These are phyloP conservation scores for Mohoua ochrocephala DNA, from an alignment of 2,113 vertebrate species.

Conservation along the genomic window DNA sequence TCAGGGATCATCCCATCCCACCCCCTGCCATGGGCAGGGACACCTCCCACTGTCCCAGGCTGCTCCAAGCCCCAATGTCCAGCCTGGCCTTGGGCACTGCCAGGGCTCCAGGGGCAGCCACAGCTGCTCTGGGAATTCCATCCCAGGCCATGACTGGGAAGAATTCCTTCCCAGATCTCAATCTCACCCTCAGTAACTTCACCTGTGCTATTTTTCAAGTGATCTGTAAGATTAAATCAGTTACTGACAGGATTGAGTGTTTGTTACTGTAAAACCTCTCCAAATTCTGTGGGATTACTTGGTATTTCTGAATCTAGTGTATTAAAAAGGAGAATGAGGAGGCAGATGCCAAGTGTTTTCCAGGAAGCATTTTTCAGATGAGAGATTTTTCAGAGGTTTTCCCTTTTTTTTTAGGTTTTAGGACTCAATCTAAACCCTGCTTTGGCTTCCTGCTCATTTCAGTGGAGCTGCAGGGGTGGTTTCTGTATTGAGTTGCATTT, in stretches of 20 bases:
- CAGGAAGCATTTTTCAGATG: not conserved
- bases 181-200: not conserved
- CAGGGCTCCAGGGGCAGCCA: not conserved
- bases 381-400: not conserved
- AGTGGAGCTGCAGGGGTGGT: not conserved
- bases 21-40: not conserved
- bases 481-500: not conserved
- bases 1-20: fast-evolving
- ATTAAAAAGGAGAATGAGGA: not conserved
- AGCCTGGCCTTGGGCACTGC: fast-evolving
- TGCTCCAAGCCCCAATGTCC: not conserved
- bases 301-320: not conserved
- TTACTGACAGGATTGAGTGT: not conserved
- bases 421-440: not conserved
- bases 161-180: not conserved
- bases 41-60: fast-evolving
- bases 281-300: not conserved
- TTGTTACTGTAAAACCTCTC: not conserved
- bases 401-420: not conserved
- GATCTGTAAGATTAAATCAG: fast-evolving
- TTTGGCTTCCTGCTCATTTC: not conserved
- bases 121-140: not conserved
- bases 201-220: not conserved
- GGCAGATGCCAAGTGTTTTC: not conserved
- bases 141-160: fast-evolving